These are phyloP conservation scores for Lasaia peninsularis DNA, from an alignment of 1,140 invertebrate species.

Conservation along the genomic window DNA sequence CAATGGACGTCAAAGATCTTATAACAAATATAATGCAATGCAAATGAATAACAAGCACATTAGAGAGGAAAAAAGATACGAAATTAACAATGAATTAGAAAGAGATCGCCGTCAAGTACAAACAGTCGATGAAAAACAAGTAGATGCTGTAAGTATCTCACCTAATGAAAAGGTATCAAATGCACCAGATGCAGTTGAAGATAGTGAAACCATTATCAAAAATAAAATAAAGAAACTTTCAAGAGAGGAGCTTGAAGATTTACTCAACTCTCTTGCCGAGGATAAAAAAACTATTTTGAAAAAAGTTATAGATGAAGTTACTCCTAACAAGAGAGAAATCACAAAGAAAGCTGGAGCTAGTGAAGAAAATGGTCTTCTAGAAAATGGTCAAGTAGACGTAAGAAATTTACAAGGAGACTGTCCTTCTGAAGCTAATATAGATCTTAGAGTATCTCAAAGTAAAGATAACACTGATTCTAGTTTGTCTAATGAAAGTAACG, in stretches of 20 bases:
- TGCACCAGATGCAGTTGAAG: slow-evolving; percentile 26
- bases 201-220: slow-evolving; percentile 55
- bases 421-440: slow-evolving; percentile 32
- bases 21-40: background rate
- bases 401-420: slow-evolving; percentile 48
- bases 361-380: slow-evolving; percentile 50
- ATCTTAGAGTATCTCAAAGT: slow-evolving; percentile 24
- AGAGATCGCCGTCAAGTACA: slow-evolving; percentile 44
- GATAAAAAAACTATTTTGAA: slow-evolving; percentile 58
- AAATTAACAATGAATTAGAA: slow-evolving; percentile 13
- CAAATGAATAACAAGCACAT: slow-evolving; percentile 15
- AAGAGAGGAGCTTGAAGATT: slow-evolving; percentile 52
- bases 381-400: slow-evolving; percentile 41
- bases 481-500: slow-evolving; percentile 12
- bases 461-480: background rate
- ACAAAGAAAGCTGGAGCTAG: slow-evolving; percentile 62
- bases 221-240: slow-evolving; percentile 59
- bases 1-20: background rate
- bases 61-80: slow-evolving; percentile 12
- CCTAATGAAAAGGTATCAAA: slow-evolving; percentile 23
- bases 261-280: slow-evolving; percentile 53
- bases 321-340: slow-evolving; percentile 61
- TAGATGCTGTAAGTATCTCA: slow-evolving; percentile 1
- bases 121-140: slow-evolving; percentile 18
- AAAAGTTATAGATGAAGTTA: slow-evolving; percentile 51